Evolutionary conservation across 2,113 vertebrate genomes (phyloP).

Genomic region (Buteo buteo): DNA sequence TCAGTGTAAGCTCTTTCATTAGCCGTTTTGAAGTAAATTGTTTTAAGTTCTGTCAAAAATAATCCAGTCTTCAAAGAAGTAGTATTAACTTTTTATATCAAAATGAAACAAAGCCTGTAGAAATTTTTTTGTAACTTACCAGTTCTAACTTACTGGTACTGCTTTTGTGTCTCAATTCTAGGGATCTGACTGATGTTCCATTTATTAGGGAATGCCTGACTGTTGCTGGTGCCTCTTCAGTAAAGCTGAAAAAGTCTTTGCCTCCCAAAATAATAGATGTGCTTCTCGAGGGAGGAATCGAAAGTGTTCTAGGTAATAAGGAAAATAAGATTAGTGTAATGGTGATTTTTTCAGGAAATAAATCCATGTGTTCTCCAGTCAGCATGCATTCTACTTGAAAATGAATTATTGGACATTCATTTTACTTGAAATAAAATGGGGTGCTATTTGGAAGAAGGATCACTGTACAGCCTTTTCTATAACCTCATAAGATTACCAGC

Average conservation of each 20-base stretch:
- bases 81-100: neutral
- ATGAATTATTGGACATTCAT: neutral
- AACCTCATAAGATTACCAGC: neutral
- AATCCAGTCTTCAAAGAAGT: neutral
- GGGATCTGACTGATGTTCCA: conserved; percentile 46
- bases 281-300: conserved; percentile 35
- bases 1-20: neutral
- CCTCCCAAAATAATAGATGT: neutral
- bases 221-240: neutral
- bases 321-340: neutral
- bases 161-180: conserved; percentile 1
- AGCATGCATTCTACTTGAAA: neutral
- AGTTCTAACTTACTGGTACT: neutral
- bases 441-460: neutral
- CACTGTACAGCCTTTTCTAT: neutral
- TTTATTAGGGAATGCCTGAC: conserved; percentile 39
- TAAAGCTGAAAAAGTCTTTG: neutral
- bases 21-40: neutral
- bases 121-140: neutral
- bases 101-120: neutral
- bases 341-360: neutral
- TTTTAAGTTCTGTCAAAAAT: neutral
- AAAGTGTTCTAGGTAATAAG: conserved; percentile 63
- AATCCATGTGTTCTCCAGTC: neutral
- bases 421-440: neutral